Evolutionary conservation across 2,888 invertebrate genomes (phyloP), one percentile per base, ranked within the genome.

Genomic region (Drosophila austrosaltans): DNA sequence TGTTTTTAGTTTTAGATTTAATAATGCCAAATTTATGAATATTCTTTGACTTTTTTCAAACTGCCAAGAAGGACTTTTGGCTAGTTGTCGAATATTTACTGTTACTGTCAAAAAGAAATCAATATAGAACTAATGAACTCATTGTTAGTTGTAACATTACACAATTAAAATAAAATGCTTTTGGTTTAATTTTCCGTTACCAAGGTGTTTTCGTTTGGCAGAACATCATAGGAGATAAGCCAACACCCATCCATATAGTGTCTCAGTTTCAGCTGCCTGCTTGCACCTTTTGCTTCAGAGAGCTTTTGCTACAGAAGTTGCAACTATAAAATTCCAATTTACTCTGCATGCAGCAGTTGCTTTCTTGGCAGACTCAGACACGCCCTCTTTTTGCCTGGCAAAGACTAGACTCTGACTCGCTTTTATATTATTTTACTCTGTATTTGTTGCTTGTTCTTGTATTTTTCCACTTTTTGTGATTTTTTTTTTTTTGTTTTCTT

Each of bases 301-400:
- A 76, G 74, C 63, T 58, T 54, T 69, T 63, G 30, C 76, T 69
- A 53, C 63, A 70, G 60, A 78, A 82, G 85, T 79, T 80, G 73
- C 64, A 66, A 82, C 83, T 87, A 84, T 83, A 84, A 83, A 83
- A 83, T 87, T 78, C 69, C 83, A 83, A 87, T 87, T 87, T 83
- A 80, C 84, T 81, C 80, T 76, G 83, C 81, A 79, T 82, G 83
- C 79, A 74, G 69, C 77, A 76, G 69, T 75, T 81, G 79, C 80
- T 87, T 87, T 87, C 84, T 83, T 87, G 87, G 87, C 87, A 87
- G 78, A 71, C 71, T 16, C 36, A 32, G 36, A 57, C 36, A 84
- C 77, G 77, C 75, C 72, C 81, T 66, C 81, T 67, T 44, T 36
- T 30, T 40, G 32, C 66, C 59, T 42, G 40, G 53, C 36, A 30